Base-by-base conservation (phyloP, 2,113 vertebrate species). In the Ivindomyrus marchei region DNA sequence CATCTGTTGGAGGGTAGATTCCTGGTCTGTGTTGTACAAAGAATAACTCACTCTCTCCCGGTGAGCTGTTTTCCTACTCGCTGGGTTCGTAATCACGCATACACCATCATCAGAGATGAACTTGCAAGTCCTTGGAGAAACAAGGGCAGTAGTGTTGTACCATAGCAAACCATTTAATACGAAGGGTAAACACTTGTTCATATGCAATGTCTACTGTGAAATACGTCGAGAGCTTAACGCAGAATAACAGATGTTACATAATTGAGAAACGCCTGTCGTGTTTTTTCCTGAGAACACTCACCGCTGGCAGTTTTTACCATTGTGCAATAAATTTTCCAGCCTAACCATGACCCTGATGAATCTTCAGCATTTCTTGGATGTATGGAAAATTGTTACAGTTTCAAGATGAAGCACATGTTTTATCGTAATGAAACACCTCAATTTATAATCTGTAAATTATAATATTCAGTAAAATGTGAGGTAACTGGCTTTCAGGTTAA, bases 1-100 rank as follows among this genome's bases (percentile, higher is more conserved):
- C 97, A 98, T 98, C 97, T 98, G 97, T 97, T 97, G 95, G 95
- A 96, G 97, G 94, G 95, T 96, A 96, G 96, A 97, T 97, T 96
- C 96, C 96, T 96, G 93, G 93, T 94, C 92, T 95, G 95, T 94
- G 93, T 95, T 95, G 95, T 93, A 95, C 95, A 93, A 96, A 96
- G 94, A 96, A 96, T 95, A 96, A 95, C 95, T 95, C 93, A 94
- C 94, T 93, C 90, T 89, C 93, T 94, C 92, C 91, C 93, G 93
- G 91, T 92, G 58, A 92, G 92, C 94, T 91, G 92, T 94, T 93
- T 93, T 93, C 94, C 95, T 92, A 94, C 93, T 93, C 94, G 91
- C 91, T 92, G 45, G 92, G 94, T 93, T 94, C 95, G 94, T 94
- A 94, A 95, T 94, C 95, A 92, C 46, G 93, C 94, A 94, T 94